Base-by-base conservation (phyloP, 2,888 invertebrate genomes). In the Dusona sp. region DNA sequence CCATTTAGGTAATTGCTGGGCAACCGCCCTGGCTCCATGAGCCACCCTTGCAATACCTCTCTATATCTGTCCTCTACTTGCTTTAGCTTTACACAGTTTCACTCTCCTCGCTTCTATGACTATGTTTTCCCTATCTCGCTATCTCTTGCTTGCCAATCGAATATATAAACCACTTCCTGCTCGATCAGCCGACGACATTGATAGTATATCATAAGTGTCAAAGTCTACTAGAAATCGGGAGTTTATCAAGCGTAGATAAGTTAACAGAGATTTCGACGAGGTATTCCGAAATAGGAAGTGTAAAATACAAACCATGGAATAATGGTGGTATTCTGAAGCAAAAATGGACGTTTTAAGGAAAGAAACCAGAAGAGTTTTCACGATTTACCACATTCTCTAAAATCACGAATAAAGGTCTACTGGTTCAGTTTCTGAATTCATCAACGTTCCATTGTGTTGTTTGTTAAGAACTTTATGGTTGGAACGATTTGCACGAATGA, bases 1-100 rank as follows among this genome's bases (percentile, higher is more conserved):
- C 94, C 94, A 94, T 94, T 94, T 93, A 94, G 93, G 93, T 94
- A 94, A 94, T 94, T 94, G 93, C 92, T 92, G 93, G 92, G 92
- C 93, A 92, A 93, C 93, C 92, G 90, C 91, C 90, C 92, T 90
- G 91, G 89, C 91, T 90, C 80, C 79, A 78, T 75, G 73, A 38
- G 70, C 83, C 80, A 57, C 82, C 51, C 67, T 61, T 70, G 36
- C 45, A 29, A 75, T 82, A 22, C 38, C 22, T 68, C 72, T 73
- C 38, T 57, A 67, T 75, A 90, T 89, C 90, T 88, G 88, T 87
- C 88, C 65, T 42, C 57, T 77, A 90, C 91, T 91, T 90, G 90
- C 64, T 54, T 77, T 13, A 36, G 68, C 73, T 81, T 42, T 74
- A 29, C 72, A 61, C 78, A 65, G 70, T 80, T 80, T 70, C 64